Conservation (phyloP, 2,888 invertebrate species). For the Bruchidius siliquastri region DNA sequence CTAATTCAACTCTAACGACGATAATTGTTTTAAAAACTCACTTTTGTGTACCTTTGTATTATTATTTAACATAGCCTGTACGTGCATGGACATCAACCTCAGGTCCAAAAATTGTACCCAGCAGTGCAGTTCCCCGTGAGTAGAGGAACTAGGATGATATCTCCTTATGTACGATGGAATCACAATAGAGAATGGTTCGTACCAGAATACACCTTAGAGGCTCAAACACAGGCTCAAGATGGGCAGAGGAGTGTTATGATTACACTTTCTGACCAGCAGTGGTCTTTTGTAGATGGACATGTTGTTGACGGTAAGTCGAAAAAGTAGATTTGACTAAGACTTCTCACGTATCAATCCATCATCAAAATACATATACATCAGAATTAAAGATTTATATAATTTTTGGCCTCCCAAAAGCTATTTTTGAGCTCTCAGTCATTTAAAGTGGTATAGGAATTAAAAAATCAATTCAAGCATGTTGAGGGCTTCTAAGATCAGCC, state of each 20-base stretch:
- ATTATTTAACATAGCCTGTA: too few species aligned
- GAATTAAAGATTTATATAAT: too few species aligned
- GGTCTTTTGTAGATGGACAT: slow-evolving; percentile 73
- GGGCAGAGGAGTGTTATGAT: slow-evolving; percentile 11
- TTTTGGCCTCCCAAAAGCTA: too few species aligned
- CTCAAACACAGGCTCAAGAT: slow-evolving; percentile 6
- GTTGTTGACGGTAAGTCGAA: slow-evolving; percentile 59
- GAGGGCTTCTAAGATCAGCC: too few species aligned
- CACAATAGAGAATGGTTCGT: slow-evolving; percentile 75
- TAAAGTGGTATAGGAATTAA: too few species aligned
- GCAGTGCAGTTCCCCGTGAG: slow-evolving; percentile 76
- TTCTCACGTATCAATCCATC: too few species aligned
- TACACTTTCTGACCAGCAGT: slow-evolving; percentile 50
- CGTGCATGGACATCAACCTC: slow-evolving; percentile 69
- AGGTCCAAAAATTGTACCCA: slow-evolving; percentile 73
- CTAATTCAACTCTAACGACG: too few species aligned
- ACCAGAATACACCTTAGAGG: slow-evolving; percentile 30
- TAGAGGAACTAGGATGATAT: slow-evolving; percentile 48
- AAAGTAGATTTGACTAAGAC: not conserved
- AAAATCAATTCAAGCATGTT: too few species aligned
- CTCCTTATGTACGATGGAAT: slow-evolving; percentile 84
- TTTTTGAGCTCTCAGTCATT: too few species aligned
- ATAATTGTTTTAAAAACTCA: too few species aligned
- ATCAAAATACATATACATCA: too few species aligned
- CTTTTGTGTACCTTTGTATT: too few species aligned